Base-by-base conservation (phyloP, 2,888 invertebrate genomes). In the Apomyelois bistriatella region DNA sequence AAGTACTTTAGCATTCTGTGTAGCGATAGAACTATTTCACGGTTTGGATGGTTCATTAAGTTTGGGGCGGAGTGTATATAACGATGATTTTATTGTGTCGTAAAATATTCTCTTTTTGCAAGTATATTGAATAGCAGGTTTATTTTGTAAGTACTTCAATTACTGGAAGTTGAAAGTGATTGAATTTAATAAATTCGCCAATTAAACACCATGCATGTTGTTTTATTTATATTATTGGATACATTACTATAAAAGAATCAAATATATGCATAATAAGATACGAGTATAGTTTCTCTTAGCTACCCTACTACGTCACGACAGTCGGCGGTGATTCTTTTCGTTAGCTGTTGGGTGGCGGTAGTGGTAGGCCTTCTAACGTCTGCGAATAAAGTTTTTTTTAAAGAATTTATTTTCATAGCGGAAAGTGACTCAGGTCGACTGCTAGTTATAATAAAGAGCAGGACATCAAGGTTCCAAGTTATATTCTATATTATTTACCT, bases 141-240 rank as follows among this genome's bases (percentile, higher is more conserved):
- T 79, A 81, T 81, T 82, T 81, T 81, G 67, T 81, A 82, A 79
- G 75, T 84, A 85, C 82, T 87, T 86, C 86, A 79, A 84, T 82
- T 82, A 81, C 83, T 85, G 80, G 85, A 84, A 86, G 86, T 84
- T 76, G 61, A 77, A 76, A 79, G 86, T 82, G 83, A 89, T 87
- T 87, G 89, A 90, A 90, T 87, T 88, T 85, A 90, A 89, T 90
- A 89, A 90, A 90, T 89, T 90, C 89, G 76, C 85, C 76, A 82
- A 80, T 75, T 67, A 79, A 76, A 74, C 59, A 51, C 51, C 61
- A 60, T 50, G 53, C 28, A 13, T 42, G 48, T 72, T 60, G 73
- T 86, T 84, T 87, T 70, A 79, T 82, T 85, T 76, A 54, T 32
- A 46, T 32, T 13, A 22, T 30, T 43, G 8, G 1, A 42, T 13